Evolutionary conservation across 2,888 invertebrate species (phyloP).

Genomic region (Ditula angustiorana): DNA sequence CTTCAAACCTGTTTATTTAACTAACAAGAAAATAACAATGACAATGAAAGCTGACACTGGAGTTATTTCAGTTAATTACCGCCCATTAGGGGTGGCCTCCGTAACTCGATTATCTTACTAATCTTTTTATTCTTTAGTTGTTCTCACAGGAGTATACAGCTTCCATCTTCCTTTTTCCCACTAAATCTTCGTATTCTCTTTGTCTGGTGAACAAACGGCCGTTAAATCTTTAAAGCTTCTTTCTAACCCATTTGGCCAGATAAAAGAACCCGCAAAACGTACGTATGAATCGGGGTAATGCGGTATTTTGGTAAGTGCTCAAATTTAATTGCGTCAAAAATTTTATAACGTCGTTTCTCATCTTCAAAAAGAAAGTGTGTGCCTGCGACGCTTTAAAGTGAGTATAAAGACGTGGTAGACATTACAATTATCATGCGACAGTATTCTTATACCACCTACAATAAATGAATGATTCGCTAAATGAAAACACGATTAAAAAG

Average conservation of each 20-base stretch:
- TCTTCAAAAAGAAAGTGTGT: neutral
- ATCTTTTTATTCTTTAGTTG: slow-evolving; percentile 40
- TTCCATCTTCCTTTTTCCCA: slow-evolving; percentile 49
- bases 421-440: too few relatives aligned
- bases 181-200: slow-evolving; percentile 58
- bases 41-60: slow-evolving; percentile 37
- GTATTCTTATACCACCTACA: too few relatives aligned
- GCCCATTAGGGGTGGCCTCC: slow-evolving; percentile 30
- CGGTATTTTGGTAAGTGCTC: slow-evolving; percentile 18
- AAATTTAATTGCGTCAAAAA: slow-evolving; percentile 23
- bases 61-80: slow-evolving; percentile 36
- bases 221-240: slow-evolving; percentile 58
- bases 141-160: slow-evolving; percentile 43
- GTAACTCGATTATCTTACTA: slow-evolving; percentile 39
- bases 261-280: slow-evolving; percentile 37
- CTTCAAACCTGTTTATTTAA: slow-evolving; percentile 31
- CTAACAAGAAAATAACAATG: slow-evolving; percentile 27
- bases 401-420: too few relatives aligned
- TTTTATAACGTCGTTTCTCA: neutral
- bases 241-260: slow-evolving; percentile 52
- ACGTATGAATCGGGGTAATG: slow-evolving; percentile 29
- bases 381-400: too few relatives aligned
- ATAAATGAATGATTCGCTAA: too few relatives aligned
- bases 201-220: slow-evolving; percentile 56
- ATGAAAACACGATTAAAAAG: too few relatives aligned